A percentile compares a stretch with the other conserved stretches of the same genome.
These are phyloP conservation scores for Polyergus mexicanus DNA, from an alignment of 1,140 invertebrate genomes.

Conservation along the genomic window DNA sequence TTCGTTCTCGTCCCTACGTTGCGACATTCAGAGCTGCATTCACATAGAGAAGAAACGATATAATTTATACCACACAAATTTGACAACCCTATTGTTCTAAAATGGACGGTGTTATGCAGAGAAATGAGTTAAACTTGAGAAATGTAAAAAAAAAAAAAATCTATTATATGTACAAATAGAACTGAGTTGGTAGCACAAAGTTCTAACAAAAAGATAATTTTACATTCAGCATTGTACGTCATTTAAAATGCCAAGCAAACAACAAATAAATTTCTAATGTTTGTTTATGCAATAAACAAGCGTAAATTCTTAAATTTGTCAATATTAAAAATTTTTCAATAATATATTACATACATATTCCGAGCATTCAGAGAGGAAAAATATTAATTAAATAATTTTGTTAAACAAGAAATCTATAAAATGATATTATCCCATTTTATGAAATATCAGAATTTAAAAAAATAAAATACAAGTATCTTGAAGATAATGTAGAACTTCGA, in stretches of 20 bases:
- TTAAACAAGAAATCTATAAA: no score
- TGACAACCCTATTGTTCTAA: not conserved
- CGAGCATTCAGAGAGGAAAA: no score
- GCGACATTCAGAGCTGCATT: constrained; percentile 86
- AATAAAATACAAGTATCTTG: not conserved
- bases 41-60: constrained; percentile 80
- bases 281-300: no score
- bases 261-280: no score
- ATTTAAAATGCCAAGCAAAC: not conserved
- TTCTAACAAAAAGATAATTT: constrained; percentile 17
- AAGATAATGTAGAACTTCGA: not conserved
- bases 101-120: constrained; percentile 37
- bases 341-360: no score
- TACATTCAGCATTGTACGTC: not conserved
- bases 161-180: not conserved
- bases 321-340: no score
- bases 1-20: constrained; percentile 82
- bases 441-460: not conserved
- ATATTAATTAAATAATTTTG: no score
- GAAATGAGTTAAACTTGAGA: constrained; percentile 5
- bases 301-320: no score
- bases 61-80: constrained; percentile 39
- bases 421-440: not conserved
- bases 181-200: not conserved
- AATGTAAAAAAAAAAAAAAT: constrained; percentile 17